These are phyloP conservation scores for Cataglyphis hispanica DNA, from an alignment of 1,140 invertebrate genomes.

Conservation along the genomic window DNA sequence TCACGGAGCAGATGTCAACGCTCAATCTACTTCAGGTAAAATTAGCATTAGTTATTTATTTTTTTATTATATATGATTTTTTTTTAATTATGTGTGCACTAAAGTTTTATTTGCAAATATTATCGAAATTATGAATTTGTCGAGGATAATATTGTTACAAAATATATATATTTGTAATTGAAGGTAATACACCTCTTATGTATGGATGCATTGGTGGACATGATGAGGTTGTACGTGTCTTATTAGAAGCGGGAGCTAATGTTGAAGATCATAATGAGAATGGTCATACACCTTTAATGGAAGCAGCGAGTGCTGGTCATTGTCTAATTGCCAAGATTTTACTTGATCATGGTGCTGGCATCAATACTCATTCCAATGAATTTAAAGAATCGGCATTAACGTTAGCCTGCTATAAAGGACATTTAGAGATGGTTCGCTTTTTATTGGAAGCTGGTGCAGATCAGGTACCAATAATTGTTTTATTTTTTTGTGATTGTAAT, in stretches of 20 bases:
- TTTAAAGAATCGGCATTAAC: conserved; percentile 98
- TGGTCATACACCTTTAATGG: conserved; percentile 99
- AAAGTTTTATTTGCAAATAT: conserved; percentile 1
- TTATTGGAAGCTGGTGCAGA: conserved; percentile 97
- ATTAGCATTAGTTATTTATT: background rate
- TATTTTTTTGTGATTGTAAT: background rate
- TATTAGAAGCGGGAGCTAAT: conserved; percentile 96
- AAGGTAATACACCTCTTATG: conserved; percentile 98
- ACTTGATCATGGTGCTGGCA: conserved; percentile 96
- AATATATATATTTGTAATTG: conserved; percentile 16
- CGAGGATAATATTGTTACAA: background rate
- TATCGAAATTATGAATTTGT: background rate
- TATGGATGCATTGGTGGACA: conserved; percentile 99
- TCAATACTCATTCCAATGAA: conserved; percentile 99
- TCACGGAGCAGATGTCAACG: conserved; percentile 98
- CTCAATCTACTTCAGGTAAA: conserved; percentile 96
- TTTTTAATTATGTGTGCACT: background rate
- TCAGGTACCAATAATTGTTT: conserved; percentile 86
- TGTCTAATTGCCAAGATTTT: conserved; percentile 97
- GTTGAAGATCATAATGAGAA: conserved; percentile 99
- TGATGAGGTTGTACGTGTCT: conserved; percentile 95
- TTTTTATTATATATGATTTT: conserved; percentile 3
- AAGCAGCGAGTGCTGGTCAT: conserved; percentile 98
- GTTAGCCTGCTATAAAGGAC: conserved; percentile 98
- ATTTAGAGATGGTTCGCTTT: conserved; percentile 98